Evolutionary conservation across 2,888 invertebrate species (phyloP).

Genomic region (Syritta pipiens): DNA sequence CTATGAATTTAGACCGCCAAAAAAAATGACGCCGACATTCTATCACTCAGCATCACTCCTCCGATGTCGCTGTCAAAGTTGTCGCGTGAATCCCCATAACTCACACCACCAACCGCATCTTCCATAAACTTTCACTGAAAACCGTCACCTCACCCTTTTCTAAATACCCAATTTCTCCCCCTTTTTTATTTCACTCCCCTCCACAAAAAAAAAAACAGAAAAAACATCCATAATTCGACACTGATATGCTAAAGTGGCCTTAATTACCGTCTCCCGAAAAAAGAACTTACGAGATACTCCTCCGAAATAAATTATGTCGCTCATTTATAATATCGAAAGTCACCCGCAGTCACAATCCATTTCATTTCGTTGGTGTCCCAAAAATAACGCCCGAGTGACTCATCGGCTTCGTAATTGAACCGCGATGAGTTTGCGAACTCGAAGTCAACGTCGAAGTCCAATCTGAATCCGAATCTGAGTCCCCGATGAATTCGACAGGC

Average conservation of each 20-base stretch:
- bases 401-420: slow-evolving; percentile 7
- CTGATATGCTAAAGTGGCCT: slow-evolving; percentile 53
- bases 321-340: slow-evolving; percentile 28
- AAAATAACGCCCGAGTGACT: slow-evolving; percentile 41
- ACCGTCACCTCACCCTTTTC: too few relatives aligned
- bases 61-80: too few relatives aligned
- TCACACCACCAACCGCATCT: too few relatives aligned
- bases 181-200: too few relatives aligned
- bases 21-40: too few relatives aligned
- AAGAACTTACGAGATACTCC: slow-evolving; percentile 16
- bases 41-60: too few relatives aligned
- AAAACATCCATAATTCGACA: slow-evolving; percentile 41
- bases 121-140: too few relatives aligned
- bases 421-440: slow-evolving; percentile 31
- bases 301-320: slow-evolving; percentile 31
- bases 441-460: not conserved
- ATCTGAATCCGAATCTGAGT: not conserved
- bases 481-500: not conserved
- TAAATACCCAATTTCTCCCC: too few relatives aligned
- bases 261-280: slow-evolving; percentile 47
- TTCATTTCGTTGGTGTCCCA: too few relatives aligned
- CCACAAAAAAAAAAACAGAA: too few relatives aligned
- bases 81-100: too few relatives aligned
- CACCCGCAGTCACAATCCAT: slow-evolving; percentile 47
- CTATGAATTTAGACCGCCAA: too few relatives aligned